phyloP scores from a whole-genome alignment of 2,888 invertebrate species.

The Caenorhabditis becei region DNA sequence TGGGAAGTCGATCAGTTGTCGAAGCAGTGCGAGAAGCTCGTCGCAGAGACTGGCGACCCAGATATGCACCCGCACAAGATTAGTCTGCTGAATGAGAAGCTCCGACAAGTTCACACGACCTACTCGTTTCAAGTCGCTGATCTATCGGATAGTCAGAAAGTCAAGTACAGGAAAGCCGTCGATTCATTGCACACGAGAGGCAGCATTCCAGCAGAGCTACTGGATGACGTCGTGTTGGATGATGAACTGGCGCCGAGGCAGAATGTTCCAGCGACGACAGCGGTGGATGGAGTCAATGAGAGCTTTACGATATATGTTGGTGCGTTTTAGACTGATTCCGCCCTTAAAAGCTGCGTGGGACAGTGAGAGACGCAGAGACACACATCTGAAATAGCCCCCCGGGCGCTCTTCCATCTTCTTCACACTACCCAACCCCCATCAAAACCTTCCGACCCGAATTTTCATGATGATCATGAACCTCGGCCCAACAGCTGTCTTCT shows the following conservation, averaged over 20 bases:
- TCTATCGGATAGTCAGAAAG: slow-evolving; percentile 70
- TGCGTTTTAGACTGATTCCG: slow-evolving; percentile 16
- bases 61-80: slow-evolving; percentile 75
- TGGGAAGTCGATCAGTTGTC: slow-evolving; percentile 75
- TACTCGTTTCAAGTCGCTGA: slow-evolving; percentile 75
- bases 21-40: slow-evolving; percentile 70
- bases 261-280: slow-evolving; percentile 9
- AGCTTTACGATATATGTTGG: slow-evolving; percentile 80
- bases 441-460: not conserved
- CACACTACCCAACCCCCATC: slow-evolving; percentile 13
- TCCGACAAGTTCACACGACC: slow-evolving; percentile 74
- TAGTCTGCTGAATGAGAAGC: slow-evolving; percentile 74
- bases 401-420: slow-evolving; percentile 19
- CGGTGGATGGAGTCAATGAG: slow-evolving; percentile 69
- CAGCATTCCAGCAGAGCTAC: slow-evolving; percentile 59
- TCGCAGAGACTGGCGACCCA: slow-evolving; percentile 55
- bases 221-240: slow-evolving; percentile 59
- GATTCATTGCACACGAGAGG: slow-evolving; percentile 63
- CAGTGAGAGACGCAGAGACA: too few species aligned
- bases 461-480: slow-evolving; percentile 37
- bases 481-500: slow-evolving; percentile 41
- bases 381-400: too few species aligned
- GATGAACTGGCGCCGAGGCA: slow-evolving; percentile 24
- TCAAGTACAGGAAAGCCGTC: slow-evolving; percentile 68
- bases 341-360: too few species aligned